A percentile compares a stretch with the other conserved stretches of the same genome.
Conservation (phyloP, 1,140 invertebrate genomes). For the Drosophila pseudoobscura region DNA sequence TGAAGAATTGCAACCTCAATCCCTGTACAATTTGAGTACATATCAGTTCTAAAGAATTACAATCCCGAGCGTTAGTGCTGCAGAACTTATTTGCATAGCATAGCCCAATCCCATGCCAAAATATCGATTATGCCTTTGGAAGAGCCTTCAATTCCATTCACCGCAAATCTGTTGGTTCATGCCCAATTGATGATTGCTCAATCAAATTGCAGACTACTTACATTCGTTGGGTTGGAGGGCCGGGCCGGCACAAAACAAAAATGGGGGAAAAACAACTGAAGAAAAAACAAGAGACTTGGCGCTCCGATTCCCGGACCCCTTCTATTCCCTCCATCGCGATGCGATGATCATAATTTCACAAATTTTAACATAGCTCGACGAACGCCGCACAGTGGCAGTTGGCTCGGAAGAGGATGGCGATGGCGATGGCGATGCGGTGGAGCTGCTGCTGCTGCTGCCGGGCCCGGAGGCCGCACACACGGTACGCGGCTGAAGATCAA, state of each 20-base stretch:
- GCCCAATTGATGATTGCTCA: slow-evolving; percentile 72
- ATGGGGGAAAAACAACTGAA: not conserved
- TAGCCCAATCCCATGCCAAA: not conserved
- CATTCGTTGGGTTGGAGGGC: not conserved
- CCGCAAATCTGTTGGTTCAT: slow-evolving; percentile 36
- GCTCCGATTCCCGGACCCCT: slow-evolving; percentile 5
- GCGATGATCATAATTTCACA: slow-evolving; percentile 66
- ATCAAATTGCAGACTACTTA: slow-evolving; percentile 41
- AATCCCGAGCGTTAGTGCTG: not conserved
- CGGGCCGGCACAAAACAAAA: slow-evolving; percentile 1
- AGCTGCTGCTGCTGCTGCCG: slow-evolving; percentile 5
- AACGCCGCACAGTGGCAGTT: slow-evolving; percentile 75
- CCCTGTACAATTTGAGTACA: too few relatives aligned
- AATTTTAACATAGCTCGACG: slow-evolving; percentile 56
- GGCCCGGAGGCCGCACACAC: slow-evolving; percentile 50
- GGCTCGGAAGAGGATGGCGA: slow-evolving; percentile 39
- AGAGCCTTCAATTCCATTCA: slow-evolving; percentile 7
- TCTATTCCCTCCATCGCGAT: slow-evolving; percentile 1
- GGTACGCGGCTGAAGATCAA: slow-evolving; percentile 76
- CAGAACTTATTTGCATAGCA: slow-evolving; percentile 1
- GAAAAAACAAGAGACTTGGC: slow-evolving; percentile 38
- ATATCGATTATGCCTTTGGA: slow-evolving; percentile 4
- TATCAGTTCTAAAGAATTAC: not conserved
- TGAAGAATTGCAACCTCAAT: too few relatives aligned
- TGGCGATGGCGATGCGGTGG: slow-evolving; percentile 2